Evolutionary conservation across 2,797 vertebrate genomes (phyloP), one percentile per base, ranked within the genome.

Genomic region (Gallinago nigripennis): DNA sequence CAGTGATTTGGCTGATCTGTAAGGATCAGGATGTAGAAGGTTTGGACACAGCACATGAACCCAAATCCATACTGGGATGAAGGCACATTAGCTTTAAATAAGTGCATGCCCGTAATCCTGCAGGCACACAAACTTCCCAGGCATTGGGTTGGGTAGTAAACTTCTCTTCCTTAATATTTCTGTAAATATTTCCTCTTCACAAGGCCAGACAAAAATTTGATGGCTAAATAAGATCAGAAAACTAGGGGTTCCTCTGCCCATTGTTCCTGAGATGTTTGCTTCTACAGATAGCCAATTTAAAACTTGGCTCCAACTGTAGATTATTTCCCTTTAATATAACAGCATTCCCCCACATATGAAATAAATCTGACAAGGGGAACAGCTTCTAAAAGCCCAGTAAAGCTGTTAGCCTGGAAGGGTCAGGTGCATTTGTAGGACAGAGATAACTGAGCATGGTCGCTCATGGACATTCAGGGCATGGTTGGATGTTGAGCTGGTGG

Each of bases 401-500:
- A 87, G 27, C 61, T 3, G 1, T 54, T 75, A 54, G 54, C 23
- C 31, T 70, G 72, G 17, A 33, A 1, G 2, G 68, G 25, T 41
- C 35, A 43, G 24, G 21, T 41, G 24, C 10, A 1, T 58, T 41
- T 64, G 30, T 31, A 77, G 68, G 60, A 65, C 28, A 61, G 21
- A 53, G 0, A 1, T 68, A 25, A 8, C 20, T 39, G 2, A 60
- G 35, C 3, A 10, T 7, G n/a, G 31, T 6, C 14, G 4, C 4
- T 8, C 46, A 3, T 0, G 10, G 77, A 37, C 14, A 15, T 51
- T 5, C 4, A 33, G 53, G 56, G 31, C 19, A 16, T 2, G 64
- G 64, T 0, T 46, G 37, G 37, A 18, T 37, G 17, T 20, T 7
- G 81, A 71, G n/a, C 23, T 33, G 28, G 7, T 33, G 31, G 28